Evolutionary conservation across 2,888 invertebrate genomes (phyloP).

Genomic region (Rhogogaster chlorosoma): DNA sequence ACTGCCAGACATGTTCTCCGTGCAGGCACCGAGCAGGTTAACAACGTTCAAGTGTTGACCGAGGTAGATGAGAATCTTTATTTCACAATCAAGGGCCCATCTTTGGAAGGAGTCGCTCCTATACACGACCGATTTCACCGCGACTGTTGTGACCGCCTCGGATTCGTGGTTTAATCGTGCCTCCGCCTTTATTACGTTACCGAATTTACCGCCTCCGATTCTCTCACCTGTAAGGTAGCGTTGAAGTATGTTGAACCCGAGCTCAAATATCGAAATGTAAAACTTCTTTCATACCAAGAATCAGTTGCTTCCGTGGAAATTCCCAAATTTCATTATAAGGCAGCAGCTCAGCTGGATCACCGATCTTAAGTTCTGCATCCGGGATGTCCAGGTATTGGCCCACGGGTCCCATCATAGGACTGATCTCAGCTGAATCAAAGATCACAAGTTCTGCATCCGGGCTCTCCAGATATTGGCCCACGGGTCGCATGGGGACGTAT

Average conservation of each 20-base stretch:
- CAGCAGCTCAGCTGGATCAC: slow-evolving; percentile 92
- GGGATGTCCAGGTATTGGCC: slow-evolving; percentile 80
- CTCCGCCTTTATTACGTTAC: slow-evolving; percentile 91
- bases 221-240: slow-evolving; percentile 81
- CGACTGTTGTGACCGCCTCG: slow-evolving; percentile 87
- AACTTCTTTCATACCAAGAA: slow-evolving; percentile 81
- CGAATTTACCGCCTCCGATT: slow-evolving; percentile 94
- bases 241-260: neutral
- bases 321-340: slow-evolving; percentile 93
- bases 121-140: slow-evolving; percentile 95
- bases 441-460: too few species aligned
- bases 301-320: slow-evolving; percentile 89
- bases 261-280: too few species aligned
- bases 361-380: slow-evolving; percentile 90
- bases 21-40: slow-evolving; percentile 93
- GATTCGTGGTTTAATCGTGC: slow-evolving; percentile 87
- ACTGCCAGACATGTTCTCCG: slow-evolving; percentile 91
- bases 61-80: slow-evolving; percentile 95
- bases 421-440: too few species aligned
- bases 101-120: slow-evolving; percentile 89
- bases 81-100: slow-evolving; percentile 90
- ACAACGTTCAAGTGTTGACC: slow-evolving; percentile 95
- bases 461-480: too few species aligned
- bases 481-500: too few species aligned
- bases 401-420: slow-evolving; percentile 82